Conservation (phyloP, 1,140 invertebrate species). For the Halyomorpha halys region DNA sequence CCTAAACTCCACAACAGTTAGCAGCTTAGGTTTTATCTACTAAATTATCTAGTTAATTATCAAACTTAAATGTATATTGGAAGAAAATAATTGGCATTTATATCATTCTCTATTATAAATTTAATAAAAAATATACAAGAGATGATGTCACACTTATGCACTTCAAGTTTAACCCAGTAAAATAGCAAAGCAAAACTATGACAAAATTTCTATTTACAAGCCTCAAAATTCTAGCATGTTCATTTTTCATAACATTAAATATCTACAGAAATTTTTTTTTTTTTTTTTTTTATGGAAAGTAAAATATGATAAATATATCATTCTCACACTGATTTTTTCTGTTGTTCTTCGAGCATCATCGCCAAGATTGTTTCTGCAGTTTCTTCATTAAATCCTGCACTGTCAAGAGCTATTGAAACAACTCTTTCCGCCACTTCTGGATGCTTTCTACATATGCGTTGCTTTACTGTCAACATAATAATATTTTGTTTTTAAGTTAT, state of each 20-base stretch:
- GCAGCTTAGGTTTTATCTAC: too few species aligned
- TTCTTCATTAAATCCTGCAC: conserved; percentile 71
- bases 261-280: neutral
- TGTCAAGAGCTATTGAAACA: conserved; percentile 73
- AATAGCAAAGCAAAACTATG: too few species aligned
- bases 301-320: conserved; percentile 20
- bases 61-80: too few species aligned
- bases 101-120: too few species aligned
- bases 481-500: too few species aligned
- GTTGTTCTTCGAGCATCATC: conserved; percentile 51
- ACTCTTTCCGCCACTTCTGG: conserved; percentile 64
- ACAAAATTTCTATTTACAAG: too few species aligned
- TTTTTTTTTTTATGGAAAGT: neutral
- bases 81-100: too few species aligned
- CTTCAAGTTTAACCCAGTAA: too few species aligned
- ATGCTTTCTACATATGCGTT: conserved; percentile 60
- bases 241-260: conserved; percentile 2
- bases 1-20: too few species aligned
- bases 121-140: too few species aligned
- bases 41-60: too few species aligned
- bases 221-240: neutral
- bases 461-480: conserved; percentile 52
- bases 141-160: too few species aligned
- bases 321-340: conserved; percentile 31
- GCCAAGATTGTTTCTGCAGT: conserved; percentile 63